Base-by-base conservation (phyloP, 2,888 invertebrate genomes). In the Eugnorisma glareosa region DNA sequence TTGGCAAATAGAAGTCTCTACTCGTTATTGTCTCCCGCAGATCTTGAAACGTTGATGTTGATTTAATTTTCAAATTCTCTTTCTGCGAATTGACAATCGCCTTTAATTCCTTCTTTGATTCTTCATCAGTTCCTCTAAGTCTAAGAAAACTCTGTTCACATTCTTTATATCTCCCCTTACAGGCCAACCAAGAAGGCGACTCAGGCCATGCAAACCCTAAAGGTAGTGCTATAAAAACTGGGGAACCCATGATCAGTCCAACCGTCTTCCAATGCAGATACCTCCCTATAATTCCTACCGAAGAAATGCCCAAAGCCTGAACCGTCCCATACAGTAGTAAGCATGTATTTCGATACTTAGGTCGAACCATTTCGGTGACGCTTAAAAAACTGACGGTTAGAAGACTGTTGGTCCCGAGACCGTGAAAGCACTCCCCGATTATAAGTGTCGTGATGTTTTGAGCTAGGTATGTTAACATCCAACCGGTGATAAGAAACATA, bases 131-230 rank as follows among this genome's bases (percentile, higher is more conserved):
- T 0, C 88, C 88, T 77, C 88, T 78, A 0, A 88, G 57, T 40
- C 28, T 51, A 10, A 75, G 31, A 59, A 88, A 88, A 45, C 66
- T 72, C 1, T 57, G 66, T 45, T 87, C 77, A 73, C 88, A 88
- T 76, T 85, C 83, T 7, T 18, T 61, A 31, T 81, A 83, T 37
- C 69, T 78, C 1, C 87, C 84, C 71, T 84, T 87, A 63, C 15
- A 83, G 1, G 88, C 88, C 0, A 87, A 67, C 88, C 88, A 88
- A 0, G 82, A 82, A 0, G 88, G 88, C 1, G 88, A 88, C 59
- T 88, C 87, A 0, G 88, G 88, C 88, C 88, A 88, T 1, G 61
- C 18, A 48, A 68, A 81, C 0, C 68, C 83, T 6, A 86, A 68
- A 18, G 77, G 68, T 3, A 85, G 15, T 10, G 86, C 86, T n/a